phyloP scores from a whole-genome alignment of 1,140 invertebrate genomes.

The Grapholita molesta region DNA sequence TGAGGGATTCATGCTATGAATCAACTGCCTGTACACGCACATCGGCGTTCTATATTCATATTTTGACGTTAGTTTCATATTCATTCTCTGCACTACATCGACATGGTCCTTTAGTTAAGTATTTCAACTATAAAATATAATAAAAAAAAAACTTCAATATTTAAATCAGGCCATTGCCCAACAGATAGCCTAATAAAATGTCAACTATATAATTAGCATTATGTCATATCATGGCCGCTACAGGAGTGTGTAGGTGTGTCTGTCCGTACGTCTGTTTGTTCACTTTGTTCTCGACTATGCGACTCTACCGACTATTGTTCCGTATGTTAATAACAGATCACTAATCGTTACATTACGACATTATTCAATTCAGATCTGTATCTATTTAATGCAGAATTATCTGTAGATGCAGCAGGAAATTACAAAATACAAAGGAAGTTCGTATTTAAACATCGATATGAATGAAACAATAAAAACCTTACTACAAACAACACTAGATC shows the following conservation, averaged over 20 bases:
- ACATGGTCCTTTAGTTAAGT: too few species aligned
- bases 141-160: background rate
- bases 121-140: too few species aligned
- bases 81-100: too few species aligned
- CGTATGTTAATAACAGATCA: conserved; percentile 12
- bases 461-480: background rate
- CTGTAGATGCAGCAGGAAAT: conserved; percentile 10
- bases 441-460: background rate
- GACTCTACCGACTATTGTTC: conserved; percentile 9
- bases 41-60: too few species aligned
- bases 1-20: too few species aligned
- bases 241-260: background rate
- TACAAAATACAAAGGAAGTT: conserved; percentile 1
- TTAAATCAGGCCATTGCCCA: background rate
- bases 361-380: conserved; percentile 14
- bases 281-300: too few species aligned
- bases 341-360: conserved; percentile 9
- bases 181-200: conserved; percentile 1
- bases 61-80: too few species aligned
- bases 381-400: conserved; percentile 12
- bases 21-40: too few species aligned
- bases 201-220: background rate
- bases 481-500: too few species aligned
- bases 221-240: background rate
- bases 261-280: conserved; percentile 3